Evolutionary conservation across 2,797 vertebrate genomes (phyloP).

Genomic region (Lutjanus argentimaculatus): DNA sequence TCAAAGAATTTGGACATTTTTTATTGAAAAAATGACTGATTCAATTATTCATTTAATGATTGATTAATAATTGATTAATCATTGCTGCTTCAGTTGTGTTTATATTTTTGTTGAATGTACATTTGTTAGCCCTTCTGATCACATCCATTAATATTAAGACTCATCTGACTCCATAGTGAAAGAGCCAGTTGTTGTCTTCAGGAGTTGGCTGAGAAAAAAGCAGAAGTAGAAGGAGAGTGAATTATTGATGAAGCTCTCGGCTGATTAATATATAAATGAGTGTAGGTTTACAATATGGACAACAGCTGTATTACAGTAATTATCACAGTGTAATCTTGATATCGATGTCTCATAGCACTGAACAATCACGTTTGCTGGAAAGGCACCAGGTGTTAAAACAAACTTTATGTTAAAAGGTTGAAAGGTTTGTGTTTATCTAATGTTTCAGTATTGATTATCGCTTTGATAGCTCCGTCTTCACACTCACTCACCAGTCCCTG

Average conservation of each 20-base stretch:
- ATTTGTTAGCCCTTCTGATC: too few relatives aligned
- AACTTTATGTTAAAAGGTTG: not conserved
- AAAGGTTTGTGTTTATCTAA: constrained; percentile 22
- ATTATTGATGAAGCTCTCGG: not conserved
- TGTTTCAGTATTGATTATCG: constrained; percentile 45
- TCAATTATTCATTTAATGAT: too few relatives aligned
- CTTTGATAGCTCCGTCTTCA: constrained; percentile 28
- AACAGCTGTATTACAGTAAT: not conserved
- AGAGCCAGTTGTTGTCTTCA: not conserved
- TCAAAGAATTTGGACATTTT: too few relatives aligned
- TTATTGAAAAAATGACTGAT: too few relatives aligned
- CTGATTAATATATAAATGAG: not conserved
- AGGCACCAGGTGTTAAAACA: not conserved
- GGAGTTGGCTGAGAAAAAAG: not conserved
- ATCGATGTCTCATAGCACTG: not conserved
- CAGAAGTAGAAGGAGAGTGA: not conserved
- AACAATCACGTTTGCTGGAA: not conserved
- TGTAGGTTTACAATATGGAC: not conserved
- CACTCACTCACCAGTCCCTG: constrained; percentile 9
- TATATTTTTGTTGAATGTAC: too few relatives aligned
- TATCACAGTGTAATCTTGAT: not conserved
- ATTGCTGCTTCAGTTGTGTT: too few relatives aligned
- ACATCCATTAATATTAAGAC: too few relatives aligned
- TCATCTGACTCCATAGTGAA: too few relatives aligned
- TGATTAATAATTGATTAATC: too few relatives aligned